Evolutionary conservation across 2,888 invertebrate species (phyloP), one percentile per base, ranked within the genome.

Genomic region (Schizaphis graminum): DNA sequence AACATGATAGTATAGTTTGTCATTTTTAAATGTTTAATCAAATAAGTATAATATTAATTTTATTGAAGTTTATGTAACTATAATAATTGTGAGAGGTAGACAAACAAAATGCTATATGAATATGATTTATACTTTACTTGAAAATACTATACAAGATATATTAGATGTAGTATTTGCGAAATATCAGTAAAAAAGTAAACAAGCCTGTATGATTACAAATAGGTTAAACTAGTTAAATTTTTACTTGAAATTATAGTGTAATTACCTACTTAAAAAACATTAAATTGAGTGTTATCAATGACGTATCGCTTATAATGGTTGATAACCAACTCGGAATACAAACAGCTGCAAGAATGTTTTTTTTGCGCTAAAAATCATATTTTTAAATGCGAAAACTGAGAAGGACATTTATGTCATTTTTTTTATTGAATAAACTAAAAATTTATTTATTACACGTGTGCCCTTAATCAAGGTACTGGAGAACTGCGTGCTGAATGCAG

Each of bases 381-480:
- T 77, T 77, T 77, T 35, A 35, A 77, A 77, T 77, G 77, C 21
- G 35, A 56, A 57, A 89, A 89, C n/a, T 26, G 57, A 56, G 89
- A 57, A 89, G 89, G 89, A 89, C 89, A 89, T 77, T 21, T 77
- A 77, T 89, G 44, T 47, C 56, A 89, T 56, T 57, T 89, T 28
- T 26, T 77, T 35, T 10, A 77, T 77, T 26, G 35, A 91, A 67
- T 91, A 53, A 49, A 67, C 47, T 49, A 67, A 77, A n/a, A 91
- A 35, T 35, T 7, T 49, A 91, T 91, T 91, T 77, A 91, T 49
- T 91, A 91, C 67, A 77, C 26, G 35, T 16, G 49, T 91, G 77
- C 49, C 91, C 91, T 77, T 67, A 67, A 90, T 67, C 35, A 67
- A 10, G 44, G 28, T 24, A 91, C 35, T 67, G 35, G 49, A 91